phyloP scores from a whole-genome alignment of 2,888 invertebrate genomes.

The Rhogogaster chlorosoma region DNA sequence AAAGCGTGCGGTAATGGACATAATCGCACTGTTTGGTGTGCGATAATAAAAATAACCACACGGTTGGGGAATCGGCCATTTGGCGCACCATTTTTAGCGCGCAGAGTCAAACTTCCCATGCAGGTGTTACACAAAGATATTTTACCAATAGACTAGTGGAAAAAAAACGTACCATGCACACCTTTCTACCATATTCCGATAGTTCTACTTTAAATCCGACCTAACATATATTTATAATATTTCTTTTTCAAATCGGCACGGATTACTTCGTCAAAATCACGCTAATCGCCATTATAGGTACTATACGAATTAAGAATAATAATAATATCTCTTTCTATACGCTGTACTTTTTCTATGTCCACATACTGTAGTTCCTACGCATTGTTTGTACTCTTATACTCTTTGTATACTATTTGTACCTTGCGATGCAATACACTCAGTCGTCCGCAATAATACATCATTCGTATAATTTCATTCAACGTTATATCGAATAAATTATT shows the following conservation, averaged over 20 bases:
- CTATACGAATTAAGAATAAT: not conserved
- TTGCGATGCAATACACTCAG: slow-evolving; percentile 77
- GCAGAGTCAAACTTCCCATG: too few relatives aligned
- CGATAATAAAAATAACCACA: too few relatives aligned
- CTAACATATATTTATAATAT: not conserved
- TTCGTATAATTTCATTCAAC: not conserved
- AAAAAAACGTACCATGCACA: too few relatives aligned
- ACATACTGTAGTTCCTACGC: slow-evolving; percentile 77
- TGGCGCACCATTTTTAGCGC: too few relatives aligned
- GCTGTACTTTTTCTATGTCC: slow-evolving; percentile 76
- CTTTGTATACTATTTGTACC: slow-evolving; percentile 77
- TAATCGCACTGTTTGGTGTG: too few relatives aligned
- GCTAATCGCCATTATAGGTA: slow-evolving; percentile 29
- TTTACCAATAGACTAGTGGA: too few relatives aligned
- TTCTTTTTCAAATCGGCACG: slow-evolving; percentile 15
- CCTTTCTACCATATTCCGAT: too few relatives aligned
- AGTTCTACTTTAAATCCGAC: too few relatives aligned
- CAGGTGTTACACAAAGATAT: too few relatives aligned
- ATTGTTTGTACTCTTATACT: slow-evolving; percentile 77
- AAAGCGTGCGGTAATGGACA: too few relatives aligned
- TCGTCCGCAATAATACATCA: slow-evolving; percentile 74
- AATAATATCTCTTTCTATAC: slow-evolving; percentile 63
- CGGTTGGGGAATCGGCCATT: too few relatives aligned
- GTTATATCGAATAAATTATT: not conserved
- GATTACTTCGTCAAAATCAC: slow-evolving; percentile 26